A percentile compares a stretch with the other conserved stretches of the same genome.
phyloP scores from a whole-genome alignment of 2,113 vertebrate genomes.

The Notarius quadriscutis region DNA sequence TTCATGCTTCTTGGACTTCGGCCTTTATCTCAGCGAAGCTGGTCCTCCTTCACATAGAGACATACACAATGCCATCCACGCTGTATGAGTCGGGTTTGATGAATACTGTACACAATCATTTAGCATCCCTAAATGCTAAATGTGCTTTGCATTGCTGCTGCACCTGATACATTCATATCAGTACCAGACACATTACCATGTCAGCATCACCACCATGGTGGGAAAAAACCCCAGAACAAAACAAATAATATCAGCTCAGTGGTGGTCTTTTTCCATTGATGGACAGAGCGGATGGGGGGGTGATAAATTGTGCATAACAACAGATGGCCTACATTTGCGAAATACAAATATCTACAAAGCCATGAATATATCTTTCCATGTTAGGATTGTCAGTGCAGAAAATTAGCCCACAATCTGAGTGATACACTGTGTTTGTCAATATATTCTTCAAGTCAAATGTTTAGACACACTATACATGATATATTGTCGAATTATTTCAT shows the following conservation, averaged over 20 bases:
- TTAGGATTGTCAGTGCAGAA: neutral
- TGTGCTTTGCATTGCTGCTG: neutral
- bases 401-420: neutral
- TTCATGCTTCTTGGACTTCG: conserved; percentile 58
- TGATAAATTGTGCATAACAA: neutral
- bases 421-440: neutral
- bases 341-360: neutral
- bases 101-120: neutral
- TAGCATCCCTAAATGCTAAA: neutral
- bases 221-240: neutral
- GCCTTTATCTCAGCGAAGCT: conserved; percentile 55
- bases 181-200: neutral
- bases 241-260: conserved; percentile 3
- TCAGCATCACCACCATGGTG: neutral
- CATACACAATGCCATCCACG: conserved; percentile 9
- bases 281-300: neutral
- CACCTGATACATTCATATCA: neutral
- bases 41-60: conserved; percentile 45
- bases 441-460: neutral
- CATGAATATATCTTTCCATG: neutral
- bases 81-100: neutral
- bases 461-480: neutral
- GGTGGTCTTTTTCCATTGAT: neutral
- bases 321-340: neutral
- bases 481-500: neutral